Evolutionary conservation across 2,113 vertebrate species (phyloP).

Genomic region (Hystrix cristata): DNA sequence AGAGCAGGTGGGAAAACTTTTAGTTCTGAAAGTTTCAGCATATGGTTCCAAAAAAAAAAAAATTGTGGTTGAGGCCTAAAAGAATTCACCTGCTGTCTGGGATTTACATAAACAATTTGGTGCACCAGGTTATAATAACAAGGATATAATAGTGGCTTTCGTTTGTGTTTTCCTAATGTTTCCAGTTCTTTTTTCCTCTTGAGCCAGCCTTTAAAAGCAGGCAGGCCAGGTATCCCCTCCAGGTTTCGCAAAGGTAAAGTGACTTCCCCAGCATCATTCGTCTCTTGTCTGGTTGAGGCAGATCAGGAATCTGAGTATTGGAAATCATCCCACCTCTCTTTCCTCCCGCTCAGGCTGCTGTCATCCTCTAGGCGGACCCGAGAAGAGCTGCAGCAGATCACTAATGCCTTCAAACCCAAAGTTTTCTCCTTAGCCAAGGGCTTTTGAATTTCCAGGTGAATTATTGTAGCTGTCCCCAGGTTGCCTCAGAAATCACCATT

Average conservation of each 20-base stretch:
- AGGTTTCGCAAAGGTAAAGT: neutral
- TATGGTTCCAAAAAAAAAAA: slow-evolving; percentile 36
- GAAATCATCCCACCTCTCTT: neutral
- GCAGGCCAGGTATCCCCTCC: neutral
- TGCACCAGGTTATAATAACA: neutral
- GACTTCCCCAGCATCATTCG: neutral
- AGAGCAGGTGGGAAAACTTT: neutral
- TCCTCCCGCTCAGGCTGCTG: neutral
- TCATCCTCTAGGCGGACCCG: neutral
- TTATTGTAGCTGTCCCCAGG: slow-evolving; percentile 64
- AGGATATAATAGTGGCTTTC: neutral
- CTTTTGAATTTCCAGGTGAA: slow-evolving; percentile 68
- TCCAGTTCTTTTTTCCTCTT: neutral
- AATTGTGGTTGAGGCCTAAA: neutral
- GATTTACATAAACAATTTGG: slow-evolving; percentile 30
- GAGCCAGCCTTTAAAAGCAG: neutral
- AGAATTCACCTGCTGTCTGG: slow-evolving; percentile 59
- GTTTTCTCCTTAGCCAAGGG: slow-evolving; percentile 51
- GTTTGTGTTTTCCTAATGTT: slow-evolving; percentile 6
- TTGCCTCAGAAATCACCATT: slow-evolving; percentile 69
- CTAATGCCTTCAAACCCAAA: slow-evolving; percentile 16
- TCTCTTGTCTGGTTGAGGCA: neutral
- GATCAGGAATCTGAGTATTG: neutral
- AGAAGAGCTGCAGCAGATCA: neutral
- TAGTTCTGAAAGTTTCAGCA: neutral